Percentiles rank a stretch among this genome's conserved stretches.
Evolutionary conservation across 2,888 invertebrate genomes (phyloP).

Genomic region (Heliconius cydno): DNA sequence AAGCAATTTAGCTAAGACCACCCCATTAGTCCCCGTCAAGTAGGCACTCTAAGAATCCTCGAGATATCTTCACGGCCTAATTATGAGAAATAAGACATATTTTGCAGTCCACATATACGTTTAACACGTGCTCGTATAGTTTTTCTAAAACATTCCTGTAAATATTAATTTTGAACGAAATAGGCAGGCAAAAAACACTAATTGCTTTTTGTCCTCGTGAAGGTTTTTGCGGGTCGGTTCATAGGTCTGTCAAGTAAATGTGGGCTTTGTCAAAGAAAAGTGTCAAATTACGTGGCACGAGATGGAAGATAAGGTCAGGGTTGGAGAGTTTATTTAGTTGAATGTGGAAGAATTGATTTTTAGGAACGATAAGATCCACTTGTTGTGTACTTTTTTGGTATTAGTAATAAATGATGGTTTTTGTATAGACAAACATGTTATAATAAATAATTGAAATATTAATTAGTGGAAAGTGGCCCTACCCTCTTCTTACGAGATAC

Average conservation of each 20-base stretch:
- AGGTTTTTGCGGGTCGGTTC: slow-evolving; percentile 72
- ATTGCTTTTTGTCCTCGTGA: slow-evolving; percentile 76
- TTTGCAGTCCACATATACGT: slow-evolving; percentile 69
- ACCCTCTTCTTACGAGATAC: too few species aligned
- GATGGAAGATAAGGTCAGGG: slow-evolving; percentile 76
- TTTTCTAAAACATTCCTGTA: slow-evolving; percentile 70
- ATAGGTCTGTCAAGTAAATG: slow-evolving; percentile 75
- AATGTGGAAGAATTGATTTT: slow-evolving; percentile 7
- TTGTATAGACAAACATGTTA: neutral
- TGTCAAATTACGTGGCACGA: slow-evolving; percentile 83
- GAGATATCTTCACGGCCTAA: slow-evolving; percentile 75
- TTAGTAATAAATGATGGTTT: neutral
- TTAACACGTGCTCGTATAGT: slow-evolving; percentile 77
- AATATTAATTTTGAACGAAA: slow-evolving; percentile 78
- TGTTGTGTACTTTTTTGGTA: neutral
- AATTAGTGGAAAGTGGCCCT: neutral
- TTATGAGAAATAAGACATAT: slow-evolving; percentile 82
- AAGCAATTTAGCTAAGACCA: slow-evolving; percentile 57
- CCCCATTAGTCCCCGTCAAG: slow-evolving; percentile 56
- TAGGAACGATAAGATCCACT: slow-evolving; percentile 5
- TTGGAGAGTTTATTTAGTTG: slow-evolving; percentile 52
- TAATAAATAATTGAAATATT: neutral
- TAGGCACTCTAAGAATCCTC: slow-evolving; percentile 51
- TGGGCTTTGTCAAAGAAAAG: slow-evolving; percentile 82
- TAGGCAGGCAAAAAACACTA: slow-evolving; percentile 71